These are phyloP conservation scores for Drosophila melanogaster DNA, from an alignment of 1,140 invertebrate genomes.

Conservation along the genomic window Release_6_plus_ISO1_MT NT_033779.5:18016501-18017000, in stretches of 20 bases:
- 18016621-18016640: conserved; percentile 19
- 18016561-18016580: conserved; percentile 7
- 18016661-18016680: conserved; percentile 27
- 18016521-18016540: conserved; percentile 58
- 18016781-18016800: conserved; percentile 30
- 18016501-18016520: conserved; percentile 78
- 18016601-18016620: conserved; percentile 54
- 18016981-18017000: conserved; percentile 25
- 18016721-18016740: conserved; percentile 67
- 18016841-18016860: conserved; percentile 68
- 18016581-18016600: conserved; percentile 56
- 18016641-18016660: conserved; percentile 29
- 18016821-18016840: conserved; percentile 47
- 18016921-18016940: background rate
- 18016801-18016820: conserved; percentile 74
- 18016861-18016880: conserved; percentile 48
- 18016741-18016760: conserved; percentile 48
- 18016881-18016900: conserved; percentile 21
- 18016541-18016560: conserved; percentile 48
- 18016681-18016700: conserved; percentile 36
- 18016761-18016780: conserved; percentile 35
- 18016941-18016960: no score
- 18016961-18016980: conserved; percentile 15
- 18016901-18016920: conserved; percentile 4
- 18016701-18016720: conserved; percentile 44